phyloP scores from a whole-genome alignment of 30 jellyfish, hydroid and myxozoan genomes.

The Calvadosia cruxmelitensis region DNA sequence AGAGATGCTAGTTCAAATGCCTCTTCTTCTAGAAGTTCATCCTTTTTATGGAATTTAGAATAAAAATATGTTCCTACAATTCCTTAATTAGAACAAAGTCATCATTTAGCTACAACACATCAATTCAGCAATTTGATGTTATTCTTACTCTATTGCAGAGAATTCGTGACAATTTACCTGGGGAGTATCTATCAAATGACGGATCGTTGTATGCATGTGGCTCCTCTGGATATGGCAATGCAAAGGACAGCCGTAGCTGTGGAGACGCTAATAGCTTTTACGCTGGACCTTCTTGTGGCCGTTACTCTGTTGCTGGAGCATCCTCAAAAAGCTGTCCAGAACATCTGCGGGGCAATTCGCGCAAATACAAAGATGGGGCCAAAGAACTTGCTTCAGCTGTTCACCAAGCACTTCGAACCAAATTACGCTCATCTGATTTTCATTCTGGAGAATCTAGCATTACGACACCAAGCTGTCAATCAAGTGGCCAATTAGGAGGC shows the following conservation, averaged over 20 bases:
- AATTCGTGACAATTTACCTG: not conserved
- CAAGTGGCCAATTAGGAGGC: not conserved
- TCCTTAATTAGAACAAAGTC: too few relatives aligned
- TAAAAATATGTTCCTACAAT: too few relatives aligned
- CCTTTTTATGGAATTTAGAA: too few relatives aligned
- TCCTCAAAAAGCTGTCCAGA: conserved; percentile 88
- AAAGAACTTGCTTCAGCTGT: conserved; percentile 82
- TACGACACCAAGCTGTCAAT: not conserved
- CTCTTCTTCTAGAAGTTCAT: too few relatives aligned
- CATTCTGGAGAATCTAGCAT: not conserved
- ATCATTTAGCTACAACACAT: too few relatives aligned
- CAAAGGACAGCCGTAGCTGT: not conserved
- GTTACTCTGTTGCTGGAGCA: conserved; percentile 88
- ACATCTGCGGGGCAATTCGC: conserved; percentile 36
- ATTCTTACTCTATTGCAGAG: not conserved
- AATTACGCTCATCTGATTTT: not conserved
- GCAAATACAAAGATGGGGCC: conserved; percentile 68
- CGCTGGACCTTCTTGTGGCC: conserved; percentile 64
- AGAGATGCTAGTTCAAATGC: not conserved
- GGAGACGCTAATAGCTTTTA: conserved; percentile 16
- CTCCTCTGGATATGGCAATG: not conserved
- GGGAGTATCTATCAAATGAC: not conserved
- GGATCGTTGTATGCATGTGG: not conserved
- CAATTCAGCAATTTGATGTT: too few relatives aligned
- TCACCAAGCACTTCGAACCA: conserved; percentile 79